Evolutionary conservation across 1,140 invertebrate genomes (phyloP).

Genomic region (Hypsibius dujardini): DNA sequence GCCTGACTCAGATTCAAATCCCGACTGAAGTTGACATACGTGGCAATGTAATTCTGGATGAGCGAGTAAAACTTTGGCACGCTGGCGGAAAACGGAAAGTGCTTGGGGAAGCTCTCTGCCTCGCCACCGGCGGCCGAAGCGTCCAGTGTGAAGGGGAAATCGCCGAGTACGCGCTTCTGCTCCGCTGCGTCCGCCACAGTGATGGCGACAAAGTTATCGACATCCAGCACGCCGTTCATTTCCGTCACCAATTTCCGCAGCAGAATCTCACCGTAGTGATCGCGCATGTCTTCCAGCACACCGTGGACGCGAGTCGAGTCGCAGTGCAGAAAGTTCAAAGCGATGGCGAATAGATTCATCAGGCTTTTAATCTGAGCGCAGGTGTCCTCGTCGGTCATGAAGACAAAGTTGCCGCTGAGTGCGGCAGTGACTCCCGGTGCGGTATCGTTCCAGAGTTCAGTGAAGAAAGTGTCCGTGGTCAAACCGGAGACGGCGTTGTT

Average conservation of each 20-base stretch:
- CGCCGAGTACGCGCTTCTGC: background rate
- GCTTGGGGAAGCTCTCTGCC: background rate
- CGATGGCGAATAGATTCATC: background rate
- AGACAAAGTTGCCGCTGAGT: background rate
- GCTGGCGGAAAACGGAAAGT: conserved; percentile 9
- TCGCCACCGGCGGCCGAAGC: background rate
- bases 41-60: background rate
- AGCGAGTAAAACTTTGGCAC: background rate
- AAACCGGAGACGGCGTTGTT: background rate
- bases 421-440: background rate
- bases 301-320: background rate
- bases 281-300: background rate
- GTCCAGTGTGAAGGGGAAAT: background rate
- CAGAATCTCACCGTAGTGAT: background rate
- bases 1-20: background rate
- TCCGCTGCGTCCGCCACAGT: background rate
- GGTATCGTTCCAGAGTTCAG: background rate
- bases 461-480: background rate
- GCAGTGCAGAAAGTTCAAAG: background rate
- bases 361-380: background rate
- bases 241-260: background rate
- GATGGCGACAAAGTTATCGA: background rate
- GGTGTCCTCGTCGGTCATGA: background rate
- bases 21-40: background rate
- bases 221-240: background rate